Base-by-base conservation (phyloP, 2,797 vertebrate genomes). In the Clarias pachynema region DNA sequence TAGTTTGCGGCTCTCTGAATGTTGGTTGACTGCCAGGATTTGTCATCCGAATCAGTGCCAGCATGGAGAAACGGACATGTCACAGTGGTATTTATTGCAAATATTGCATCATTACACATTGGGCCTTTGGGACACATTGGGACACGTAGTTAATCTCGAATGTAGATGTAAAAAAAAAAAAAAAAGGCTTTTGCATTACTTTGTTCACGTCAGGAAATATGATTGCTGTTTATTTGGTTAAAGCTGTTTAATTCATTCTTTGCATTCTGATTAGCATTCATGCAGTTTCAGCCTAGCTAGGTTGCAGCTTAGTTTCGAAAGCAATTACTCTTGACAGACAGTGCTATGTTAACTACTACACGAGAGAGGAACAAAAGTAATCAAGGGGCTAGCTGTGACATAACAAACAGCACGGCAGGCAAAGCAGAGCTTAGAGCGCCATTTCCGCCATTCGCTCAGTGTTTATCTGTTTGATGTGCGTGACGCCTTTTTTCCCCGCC, bases 381-480 rank as follows among this genome's bases (percentile, higher is more conserved):
- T 86, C 79, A 86, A 83, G 63, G 37, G 80, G 62, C 82, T 79
- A 81, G 73, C 70, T 24, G 31, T 82, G 86, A 89, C 85, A 66
- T 74, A 87, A 88, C 82, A 87, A 81, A 85, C 84, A 81, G 74
- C 82, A 62, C 29, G 85, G 88, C 88, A 88, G 88, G 84, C 37
- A 59, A 83, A 40, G 26, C 31, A 10, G 9, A 56, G 53, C 62
- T 83, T 22, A 78, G 72, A 44, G 79, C 34, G 86, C 59, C 78
- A 85, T 89, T 93, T 93, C 91, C 93, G 79, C 66, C 62, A 18
- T 56, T 60, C 82, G 22, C 78, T 74, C 81, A 82, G 63, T 83
- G 87, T 88, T 93, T 93, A 86, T 95, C 95, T 95, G 86, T 88
- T 63, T 92, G 93, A 95, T 93, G 93, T 92, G 91, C 74, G 79